phyloP scores from a whole-genome alignment of 2,888 invertebrate species.

The Agrochola litura region DNA sequence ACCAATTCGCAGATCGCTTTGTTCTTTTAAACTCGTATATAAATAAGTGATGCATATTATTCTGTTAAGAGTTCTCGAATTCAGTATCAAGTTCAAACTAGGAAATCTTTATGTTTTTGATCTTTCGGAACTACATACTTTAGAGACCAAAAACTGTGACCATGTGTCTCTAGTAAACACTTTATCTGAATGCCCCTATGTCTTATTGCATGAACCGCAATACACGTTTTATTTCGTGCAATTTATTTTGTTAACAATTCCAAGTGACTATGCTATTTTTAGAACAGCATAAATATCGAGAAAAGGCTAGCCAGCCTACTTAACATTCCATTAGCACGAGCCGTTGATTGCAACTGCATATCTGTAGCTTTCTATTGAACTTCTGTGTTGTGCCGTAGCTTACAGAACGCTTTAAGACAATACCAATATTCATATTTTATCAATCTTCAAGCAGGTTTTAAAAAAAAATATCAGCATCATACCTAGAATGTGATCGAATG shows the following conservation, averaged over 20 bases:
- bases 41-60: conserved; percentile 27
- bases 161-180: conserved; percentile 10
- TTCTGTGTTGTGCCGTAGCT: conserved; percentile 14
- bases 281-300: conserved; percentile 47
- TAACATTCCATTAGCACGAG: conserved; percentile 53
- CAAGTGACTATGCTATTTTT: conserved; percentile 43
- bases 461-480: conserved; percentile 45
- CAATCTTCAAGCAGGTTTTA: neutral
- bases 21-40: conserved; percentile 55
- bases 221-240: conserved; percentile 30
- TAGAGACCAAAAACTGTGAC: conserved; percentile 7
- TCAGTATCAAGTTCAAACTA: conserved; percentile 8
- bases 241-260: conserved; percentile 48
- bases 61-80: neutral
- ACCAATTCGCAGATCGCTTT: conserved; percentile 66
- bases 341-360: conserved; percentile 46
- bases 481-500: conserved; percentile 65
- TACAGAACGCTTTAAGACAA: conserved; percentile 1
- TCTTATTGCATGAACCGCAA: conserved; percentile 14
- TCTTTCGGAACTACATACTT: neutral
- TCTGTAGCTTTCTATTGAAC: conserved; percentile 49
- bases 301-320: conserved; percentile 42
- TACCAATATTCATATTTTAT: conserved; percentile 4
- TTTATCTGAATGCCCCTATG: conserved; percentile 33
- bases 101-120: neutral